Evolutionary conservation across 2,888 invertebrate genomes (phyloP).

Genomic region (Stenchaetothrips biformis): DNA sequence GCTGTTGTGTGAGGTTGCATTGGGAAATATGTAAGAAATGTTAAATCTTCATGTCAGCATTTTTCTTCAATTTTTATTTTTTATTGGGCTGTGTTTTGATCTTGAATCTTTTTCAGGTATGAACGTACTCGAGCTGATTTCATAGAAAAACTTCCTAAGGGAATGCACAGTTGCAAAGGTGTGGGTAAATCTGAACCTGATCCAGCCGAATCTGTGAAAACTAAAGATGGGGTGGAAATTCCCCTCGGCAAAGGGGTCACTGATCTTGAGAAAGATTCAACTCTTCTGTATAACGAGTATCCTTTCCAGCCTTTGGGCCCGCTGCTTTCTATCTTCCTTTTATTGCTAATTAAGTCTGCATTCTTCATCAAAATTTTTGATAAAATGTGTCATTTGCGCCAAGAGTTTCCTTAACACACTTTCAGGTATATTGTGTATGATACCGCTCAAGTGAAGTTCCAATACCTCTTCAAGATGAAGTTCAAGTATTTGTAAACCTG

Average conservation of each 20-base stretch:
- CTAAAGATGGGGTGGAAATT: constrained; percentile 67
- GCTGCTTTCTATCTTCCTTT: neutral
- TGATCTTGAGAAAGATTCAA: constrained; percentile 40
- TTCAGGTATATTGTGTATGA: constrained; percentile 87
- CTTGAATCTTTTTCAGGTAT: constrained; percentile 54
- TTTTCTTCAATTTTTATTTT: constrained; percentile 24
- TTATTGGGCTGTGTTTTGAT: constrained; percentile 25
- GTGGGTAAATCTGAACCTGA: constrained; percentile 80
- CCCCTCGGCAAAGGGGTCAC: constrained; percentile 64
- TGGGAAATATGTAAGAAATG: constrained; percentile 76
- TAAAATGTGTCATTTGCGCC: constrained; percentile 24
- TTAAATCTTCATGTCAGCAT: constrained; percentile 28
- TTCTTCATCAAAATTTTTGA: constrained; percentile 14
- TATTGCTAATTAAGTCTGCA: neutral
- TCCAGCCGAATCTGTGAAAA: constrained; percentile 54
- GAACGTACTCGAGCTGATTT: constrained; percentile 67
- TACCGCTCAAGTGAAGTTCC: constrained; percentile 85
- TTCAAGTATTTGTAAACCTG: constrained; percentile 66
- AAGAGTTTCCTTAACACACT: constrained; percentile 40
- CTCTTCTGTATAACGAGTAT: constrained; percentile 89
- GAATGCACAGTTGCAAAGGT: constrained; percentile 85
- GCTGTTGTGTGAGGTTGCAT: constrained; percentile 90
- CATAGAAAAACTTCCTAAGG: constrained; percentile 70
- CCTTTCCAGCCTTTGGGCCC: constrained; percentile 50
- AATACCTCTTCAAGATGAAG: constrained; percentile 80